phyloP scores from a whole-genome alignment of 2,797 vertebrate species.

The Pseudomugil gertrudae region DNA sequence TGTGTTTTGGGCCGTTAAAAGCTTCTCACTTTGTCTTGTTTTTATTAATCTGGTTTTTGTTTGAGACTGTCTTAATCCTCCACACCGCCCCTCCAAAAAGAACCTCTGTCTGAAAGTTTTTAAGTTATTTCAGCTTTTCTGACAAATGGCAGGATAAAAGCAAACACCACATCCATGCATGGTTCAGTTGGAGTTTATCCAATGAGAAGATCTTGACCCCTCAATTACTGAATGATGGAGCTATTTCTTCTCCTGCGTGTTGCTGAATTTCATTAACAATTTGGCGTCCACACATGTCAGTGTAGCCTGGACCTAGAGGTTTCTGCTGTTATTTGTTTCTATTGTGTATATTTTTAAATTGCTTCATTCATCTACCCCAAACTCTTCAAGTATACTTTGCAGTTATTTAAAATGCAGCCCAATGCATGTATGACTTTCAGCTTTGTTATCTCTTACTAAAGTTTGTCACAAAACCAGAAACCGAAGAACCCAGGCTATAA shows the following conservation, averaged over 20 bases:
- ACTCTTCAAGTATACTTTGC: background rate
- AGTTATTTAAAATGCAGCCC: background rate
- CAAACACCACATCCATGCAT: constrained; percentile 52
- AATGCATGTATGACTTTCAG: constrained; percentile 31
- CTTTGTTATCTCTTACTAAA: constrained; percentile 19
- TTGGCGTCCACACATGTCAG: constrained; percentile 45
- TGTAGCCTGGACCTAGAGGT: constrained; percentile 22
- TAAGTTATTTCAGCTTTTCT: constrained; percentile 69
- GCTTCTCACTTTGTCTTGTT: constrained; percentile 19
- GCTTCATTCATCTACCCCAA: background rate
- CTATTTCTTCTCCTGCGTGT: constrained; percentile 78
- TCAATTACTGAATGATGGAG: constrained; percentile 76
- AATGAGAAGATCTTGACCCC: constrained; percentile 75
- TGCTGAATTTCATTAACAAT: constrained; percentile 82
- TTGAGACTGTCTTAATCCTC: background rate
- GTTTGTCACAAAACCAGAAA: constrained; percentile 47
- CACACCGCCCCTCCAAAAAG: constrained; percentile 12
- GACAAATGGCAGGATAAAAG: constrained; percentile 76
- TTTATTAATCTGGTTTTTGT: constrained; percentile 24
- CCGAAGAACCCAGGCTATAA: constrained; percentile 46
- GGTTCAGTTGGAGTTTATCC: constrained; percentile 77
- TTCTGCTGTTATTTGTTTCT: constrained; percentile 14
- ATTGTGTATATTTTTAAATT: background rate
- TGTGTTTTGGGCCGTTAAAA: constrained; percentile 17
- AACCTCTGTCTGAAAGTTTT: constrained; percentile 66